Percentiles rank a stretch among this genome's conserved stretches.
phyloP scores from a whole-genome alignment of 2,113 vertebrate genomes.

The Callopanchax toddi region DNA sequence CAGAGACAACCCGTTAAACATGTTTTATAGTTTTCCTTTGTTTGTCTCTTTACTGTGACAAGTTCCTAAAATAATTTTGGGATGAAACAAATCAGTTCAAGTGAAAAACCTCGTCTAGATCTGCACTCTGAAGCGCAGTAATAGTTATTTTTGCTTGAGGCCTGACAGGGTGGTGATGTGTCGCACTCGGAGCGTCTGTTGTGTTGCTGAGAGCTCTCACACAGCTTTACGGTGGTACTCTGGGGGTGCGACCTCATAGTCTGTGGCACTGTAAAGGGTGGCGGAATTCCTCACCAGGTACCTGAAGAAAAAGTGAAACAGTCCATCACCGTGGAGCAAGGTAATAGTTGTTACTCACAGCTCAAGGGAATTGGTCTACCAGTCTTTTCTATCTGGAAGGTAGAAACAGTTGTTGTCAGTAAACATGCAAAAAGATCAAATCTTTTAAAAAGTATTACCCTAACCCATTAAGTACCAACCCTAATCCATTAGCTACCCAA shows the following conservation, averaged over 20 bases:
- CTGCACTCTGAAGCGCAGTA: conserved; percentile 26
- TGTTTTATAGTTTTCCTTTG: background rate
- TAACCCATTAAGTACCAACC: too few relatives aligned
- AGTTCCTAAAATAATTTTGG: conserved; percentile 33
- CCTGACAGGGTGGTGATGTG: conserved; percentile 12
- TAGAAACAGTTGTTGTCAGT: too few relatives aligned
- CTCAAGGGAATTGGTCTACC: too few relatives aligned
- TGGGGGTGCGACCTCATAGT: conserved; percentile 94
- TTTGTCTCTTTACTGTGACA: conserved; percentile 7
- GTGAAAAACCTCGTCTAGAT: conserved; percentile 42
- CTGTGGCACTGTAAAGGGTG: conserved; percentile 86
- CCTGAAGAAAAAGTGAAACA: conserved; percentile 62
- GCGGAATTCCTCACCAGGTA: conserved; percentile 94
- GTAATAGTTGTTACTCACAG: background rate
- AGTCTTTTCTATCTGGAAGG: too few relatives aligned
- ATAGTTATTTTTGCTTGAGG: conserved; percentile 30
- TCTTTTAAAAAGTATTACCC: too few relatives aligned
- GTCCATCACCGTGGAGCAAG: background rate
- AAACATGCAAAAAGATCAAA: too few relatives aligned
- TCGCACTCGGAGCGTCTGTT: background rate
- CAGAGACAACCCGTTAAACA: conserved; percentile 8
- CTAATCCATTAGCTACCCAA: too few relatives aligned
- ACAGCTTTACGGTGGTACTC: conserved; percentile 95
- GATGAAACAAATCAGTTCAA: conserved; percentile 36
- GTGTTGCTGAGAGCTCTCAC: conserved; percentile 62